Evolutionary conservation across 2,113 vertebrate genomes (phyloP), one percentile per base, ranked within the genome.

Genomic region (Chionomys nivalis): DNA sequence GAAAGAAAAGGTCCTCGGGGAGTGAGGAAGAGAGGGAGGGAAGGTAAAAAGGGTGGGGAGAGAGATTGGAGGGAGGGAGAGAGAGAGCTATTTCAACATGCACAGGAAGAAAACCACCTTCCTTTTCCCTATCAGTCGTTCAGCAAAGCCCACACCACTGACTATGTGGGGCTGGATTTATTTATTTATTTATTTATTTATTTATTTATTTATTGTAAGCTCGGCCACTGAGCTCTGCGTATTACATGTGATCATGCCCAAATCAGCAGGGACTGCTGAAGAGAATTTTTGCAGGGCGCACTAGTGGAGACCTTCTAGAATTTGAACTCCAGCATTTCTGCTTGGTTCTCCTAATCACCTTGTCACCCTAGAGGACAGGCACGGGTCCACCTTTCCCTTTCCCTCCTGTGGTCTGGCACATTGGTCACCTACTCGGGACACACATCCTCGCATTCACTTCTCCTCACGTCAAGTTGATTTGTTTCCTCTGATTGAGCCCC

Each of bases 401-500:
- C 72, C 21, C 36, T 42, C 24, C 21, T 23, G 31, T 28, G 39
- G 44, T 83, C n/a, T 91, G 66, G 44, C 65, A 63, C 23, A 0
- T 36, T 2, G 36, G 39, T 78, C 82, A 63, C 33, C 81, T 4
- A 33, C 39, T 49, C 17, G 42, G 73, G 52, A 75, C 44, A 85
- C 23, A 36, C 17, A 47, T 17, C 13, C 36, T 68, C 76, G 8
- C 33, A 42, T 76, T 39, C 87, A 31, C 33, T 66, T 68, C 89
- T 39, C 42, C 52, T 61, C 28, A 14, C 4, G 76, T 90, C 82
- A 61, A 66, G 36, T 68, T 19, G 58, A 93, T 96, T 91, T 77
- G 63, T 83, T 93, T 87, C 42, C 39, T 94, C 52, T 93, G 77
- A 28, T 33, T 93, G 52, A 86, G 77, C 81, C 19, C 49, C 63